Evolutionary conservation across 2,797 vertebrate genomes (phyloP).

Genomic region (Sebastes kiyomatsui): DNA sequence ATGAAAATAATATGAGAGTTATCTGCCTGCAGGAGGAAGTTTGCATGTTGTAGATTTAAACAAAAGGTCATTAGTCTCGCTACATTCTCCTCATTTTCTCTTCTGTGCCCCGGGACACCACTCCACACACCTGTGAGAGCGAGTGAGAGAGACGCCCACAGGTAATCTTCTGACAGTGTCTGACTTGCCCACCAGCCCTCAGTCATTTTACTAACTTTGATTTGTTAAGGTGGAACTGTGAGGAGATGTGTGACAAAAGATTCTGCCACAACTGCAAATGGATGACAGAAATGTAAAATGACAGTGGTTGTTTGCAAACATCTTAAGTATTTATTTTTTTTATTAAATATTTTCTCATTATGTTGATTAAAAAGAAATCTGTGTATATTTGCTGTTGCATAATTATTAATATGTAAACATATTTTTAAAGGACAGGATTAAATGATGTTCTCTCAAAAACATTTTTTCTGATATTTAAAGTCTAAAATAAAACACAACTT

Average conservation of each 20-base stretch:
- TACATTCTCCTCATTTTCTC: background rate
- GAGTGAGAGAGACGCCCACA: background rate
- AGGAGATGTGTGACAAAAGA: too few species aligned
- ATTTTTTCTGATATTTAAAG: background rate
- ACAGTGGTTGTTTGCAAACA: background rate
- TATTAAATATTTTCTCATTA: background rate
- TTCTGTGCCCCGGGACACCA: background rate
- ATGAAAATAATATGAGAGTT: background rate
- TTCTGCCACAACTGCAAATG: background rate
- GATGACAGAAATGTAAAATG: background rate
- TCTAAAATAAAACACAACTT: background rate
- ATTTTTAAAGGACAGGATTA: background rate
- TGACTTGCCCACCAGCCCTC: background rate
- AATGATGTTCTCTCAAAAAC: background rate
- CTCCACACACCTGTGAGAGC: background rate
- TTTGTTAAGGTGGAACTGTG: conserved; percentile 37
- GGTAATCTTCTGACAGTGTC: background rate
- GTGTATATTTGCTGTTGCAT: background rate
- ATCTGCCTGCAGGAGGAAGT: background rate
- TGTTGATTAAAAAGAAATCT: background rate
- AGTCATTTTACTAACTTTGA: background rate
- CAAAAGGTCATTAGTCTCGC: background rate
- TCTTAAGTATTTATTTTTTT: background rate
- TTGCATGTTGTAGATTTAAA: background rate
- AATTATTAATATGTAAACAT: background rate